Percentiles rank a stretch among this genome's conserved stretches.
These are phyloP conservation scores for Siniperca undulata DNA, from an alignment of 2,797 vertebrate genomes.

Conservation along the genomic window DNA sequence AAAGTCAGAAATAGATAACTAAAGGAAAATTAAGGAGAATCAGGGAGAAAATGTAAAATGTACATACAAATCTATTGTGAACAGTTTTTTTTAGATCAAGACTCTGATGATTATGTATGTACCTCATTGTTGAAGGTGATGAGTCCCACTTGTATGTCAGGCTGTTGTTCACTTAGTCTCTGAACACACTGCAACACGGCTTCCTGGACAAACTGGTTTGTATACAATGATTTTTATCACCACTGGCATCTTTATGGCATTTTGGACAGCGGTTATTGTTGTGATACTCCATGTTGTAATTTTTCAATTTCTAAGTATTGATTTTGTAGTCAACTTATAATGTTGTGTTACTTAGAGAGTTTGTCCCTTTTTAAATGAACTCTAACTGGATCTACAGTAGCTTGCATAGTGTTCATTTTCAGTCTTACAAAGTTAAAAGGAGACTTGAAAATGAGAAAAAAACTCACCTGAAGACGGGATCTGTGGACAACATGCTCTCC, in stretches of 20 bases:
- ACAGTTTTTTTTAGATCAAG: background rate
- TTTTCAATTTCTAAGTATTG: background rate
- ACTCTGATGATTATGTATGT: background rate
- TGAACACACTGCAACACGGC: slow-evolving; percentile 79
- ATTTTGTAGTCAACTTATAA: background rate
- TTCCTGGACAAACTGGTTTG: slow-evolving; percentile 81
- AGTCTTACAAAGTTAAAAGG: background rate
- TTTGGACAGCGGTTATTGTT: background rate
- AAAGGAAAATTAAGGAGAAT: background rate
- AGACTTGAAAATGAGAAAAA: background rate
- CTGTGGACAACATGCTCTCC: slow-evolving; percentile 47
- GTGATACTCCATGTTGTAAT: background rate
- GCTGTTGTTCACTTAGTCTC: slow-evolving; percentile 70
- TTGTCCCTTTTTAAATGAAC: background rate
- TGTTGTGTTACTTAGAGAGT: background rate
- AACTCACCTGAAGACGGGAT: slow-evolving; percentile 78
- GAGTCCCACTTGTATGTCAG: slow-evolving; percentile 76
- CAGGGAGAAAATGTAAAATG: background rate
- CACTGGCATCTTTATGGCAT: background rate
- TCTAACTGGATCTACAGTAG: background rate
- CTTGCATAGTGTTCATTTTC: background rate
- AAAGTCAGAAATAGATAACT: slow-evolving; percentile 1
- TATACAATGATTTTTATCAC: slow-evolving; percentile 18
- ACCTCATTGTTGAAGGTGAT: slow-evolving; percentile 85
- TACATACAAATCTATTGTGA: background rate